Conservation (phyloP, 1,140 invertebrate genomes). For the Augochlora pura region DNA sequence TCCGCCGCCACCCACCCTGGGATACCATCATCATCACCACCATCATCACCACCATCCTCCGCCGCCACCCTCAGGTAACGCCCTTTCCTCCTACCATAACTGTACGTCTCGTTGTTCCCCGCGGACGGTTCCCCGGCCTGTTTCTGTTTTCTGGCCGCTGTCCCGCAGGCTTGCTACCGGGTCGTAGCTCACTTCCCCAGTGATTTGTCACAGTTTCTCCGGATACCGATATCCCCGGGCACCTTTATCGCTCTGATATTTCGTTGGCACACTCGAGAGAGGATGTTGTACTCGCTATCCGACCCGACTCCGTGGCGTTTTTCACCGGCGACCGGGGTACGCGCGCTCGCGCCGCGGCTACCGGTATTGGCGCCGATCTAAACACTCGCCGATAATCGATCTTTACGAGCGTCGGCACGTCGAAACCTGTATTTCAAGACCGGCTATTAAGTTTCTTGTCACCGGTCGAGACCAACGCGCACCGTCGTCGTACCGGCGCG, state of each 20-base stretch:
- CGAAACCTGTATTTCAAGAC: conserved; percentile 67
- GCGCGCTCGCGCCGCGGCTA: conserved; percentile 31
- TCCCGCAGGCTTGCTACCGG: too few species aligned
- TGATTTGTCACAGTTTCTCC: conserved; percentile 8
- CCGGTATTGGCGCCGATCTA: conserved; percentile 58
- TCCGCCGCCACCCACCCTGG: conserved; percentile 70
- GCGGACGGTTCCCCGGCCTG: conserved; percentile 8
- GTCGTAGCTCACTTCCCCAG: background rate
- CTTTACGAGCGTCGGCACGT: conserved; percentile 59
- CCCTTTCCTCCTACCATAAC: background rate
- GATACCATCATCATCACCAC: conserved; percentile 73
- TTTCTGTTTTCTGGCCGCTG: too few species aligned
- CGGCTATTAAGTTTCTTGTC: conserved; percentile 66
- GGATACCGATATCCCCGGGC: too few species aligned
- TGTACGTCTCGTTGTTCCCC: too few species aligned
- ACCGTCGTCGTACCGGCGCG: too few species aligned
- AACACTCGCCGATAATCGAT: conserved; percentile 64
- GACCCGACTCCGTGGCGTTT: background rate
- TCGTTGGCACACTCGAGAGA: background rate
- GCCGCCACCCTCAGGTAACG: conserved; percentile 70
- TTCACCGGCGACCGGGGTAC: conserved; percentile 20
- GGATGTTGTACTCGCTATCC: background rate
- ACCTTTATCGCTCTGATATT: too few species aligned
- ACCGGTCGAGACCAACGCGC: conserved; percentile 29
- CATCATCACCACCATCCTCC: conserved; percentile 72